Conservation (phyloP, 2,797 vertebrate genomes). For the Varecia variegata region DNA sequence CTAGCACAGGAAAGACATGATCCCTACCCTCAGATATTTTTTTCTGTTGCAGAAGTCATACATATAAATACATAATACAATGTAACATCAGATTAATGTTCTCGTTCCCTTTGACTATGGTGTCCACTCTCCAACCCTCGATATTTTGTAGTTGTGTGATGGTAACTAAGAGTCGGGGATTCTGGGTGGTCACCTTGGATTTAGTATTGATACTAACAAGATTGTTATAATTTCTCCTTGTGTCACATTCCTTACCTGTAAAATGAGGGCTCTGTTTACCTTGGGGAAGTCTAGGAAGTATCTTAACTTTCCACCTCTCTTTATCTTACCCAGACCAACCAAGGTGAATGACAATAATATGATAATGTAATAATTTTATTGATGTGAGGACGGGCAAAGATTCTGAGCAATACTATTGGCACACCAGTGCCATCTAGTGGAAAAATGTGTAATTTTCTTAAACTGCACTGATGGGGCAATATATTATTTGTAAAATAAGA, state of each 20-base stretch:
- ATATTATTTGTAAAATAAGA: not conserved
- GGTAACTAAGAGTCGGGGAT: not conserved
- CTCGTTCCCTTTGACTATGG: not conserved
- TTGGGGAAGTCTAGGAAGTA: not conserved
- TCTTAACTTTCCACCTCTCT: not conserved
- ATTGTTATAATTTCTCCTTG: not conserved
- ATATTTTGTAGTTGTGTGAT: not conserved
- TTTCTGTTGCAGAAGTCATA: not conserved
- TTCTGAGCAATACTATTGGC: constrained; percentile 36
- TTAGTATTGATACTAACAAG: not conserved
- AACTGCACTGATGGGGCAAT: not conserved
- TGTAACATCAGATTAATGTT: not conserved
- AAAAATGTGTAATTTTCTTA: constrained; percentile 14
- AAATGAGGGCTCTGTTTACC: constrained; percentile 7
- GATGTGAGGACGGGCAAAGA: not conserved
- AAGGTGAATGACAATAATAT: constrained; percentile 37
- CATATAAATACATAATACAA: not conserved
- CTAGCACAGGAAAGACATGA: not conserved
- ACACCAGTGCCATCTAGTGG: constrained; percentile 72
- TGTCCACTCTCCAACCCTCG: not conserved
- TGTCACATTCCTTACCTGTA: not conserved
- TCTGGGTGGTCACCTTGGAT: not conserved
- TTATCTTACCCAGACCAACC: not conserved
- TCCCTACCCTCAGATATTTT: not conserved
- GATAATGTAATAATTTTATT: not conserved